These are phyloP conservation scores for Phaenicophaeus curvirostris DNA, from an alignment of 2,797 vertebrate genomes.

Conservation along the genomic window DNA sequence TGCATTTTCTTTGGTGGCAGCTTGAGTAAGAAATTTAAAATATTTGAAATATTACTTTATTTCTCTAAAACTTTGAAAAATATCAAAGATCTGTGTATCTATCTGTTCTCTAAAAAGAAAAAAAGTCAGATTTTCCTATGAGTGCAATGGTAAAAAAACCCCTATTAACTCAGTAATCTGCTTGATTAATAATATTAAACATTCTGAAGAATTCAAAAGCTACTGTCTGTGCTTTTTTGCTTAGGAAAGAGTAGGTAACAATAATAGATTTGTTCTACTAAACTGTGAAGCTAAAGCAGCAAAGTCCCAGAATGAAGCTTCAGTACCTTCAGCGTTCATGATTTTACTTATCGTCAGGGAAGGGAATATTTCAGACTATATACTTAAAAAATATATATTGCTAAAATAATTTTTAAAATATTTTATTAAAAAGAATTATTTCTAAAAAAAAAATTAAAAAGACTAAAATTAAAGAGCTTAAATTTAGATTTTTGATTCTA, in stretches of 20 bases:
- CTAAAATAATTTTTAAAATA: accelerated
- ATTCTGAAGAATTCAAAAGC: not conserved
- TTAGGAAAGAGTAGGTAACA: not conserved
- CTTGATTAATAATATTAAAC: not conserved
- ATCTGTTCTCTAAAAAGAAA: not conserved
- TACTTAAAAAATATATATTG: not conserved
- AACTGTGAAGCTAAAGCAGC: not conserved
- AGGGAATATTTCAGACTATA: not conserved
- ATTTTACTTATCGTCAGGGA: not conserved
- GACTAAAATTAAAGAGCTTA: accelerated
- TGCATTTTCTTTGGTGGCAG: not conserved
- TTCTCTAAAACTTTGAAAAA: not conserved
- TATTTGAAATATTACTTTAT: not conserved
- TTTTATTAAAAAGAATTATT: not conserved
- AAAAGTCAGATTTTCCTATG: not conserved
- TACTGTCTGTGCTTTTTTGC: not conserved
- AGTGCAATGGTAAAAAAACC: not conserved
- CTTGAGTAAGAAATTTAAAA: not conserved
- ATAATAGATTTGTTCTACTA: not conserved
- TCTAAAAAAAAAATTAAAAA: not conserved
- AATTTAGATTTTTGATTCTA: not conserved
- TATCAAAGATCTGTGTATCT: not conserved
- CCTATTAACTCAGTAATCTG: accelerated
- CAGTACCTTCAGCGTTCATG: not conserved
- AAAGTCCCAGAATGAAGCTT: not conserved